Evolutionary conservation across 2,888 invertebrate genomes (phyloP).

Genomic region (Choreutis nemorana): DNA sequence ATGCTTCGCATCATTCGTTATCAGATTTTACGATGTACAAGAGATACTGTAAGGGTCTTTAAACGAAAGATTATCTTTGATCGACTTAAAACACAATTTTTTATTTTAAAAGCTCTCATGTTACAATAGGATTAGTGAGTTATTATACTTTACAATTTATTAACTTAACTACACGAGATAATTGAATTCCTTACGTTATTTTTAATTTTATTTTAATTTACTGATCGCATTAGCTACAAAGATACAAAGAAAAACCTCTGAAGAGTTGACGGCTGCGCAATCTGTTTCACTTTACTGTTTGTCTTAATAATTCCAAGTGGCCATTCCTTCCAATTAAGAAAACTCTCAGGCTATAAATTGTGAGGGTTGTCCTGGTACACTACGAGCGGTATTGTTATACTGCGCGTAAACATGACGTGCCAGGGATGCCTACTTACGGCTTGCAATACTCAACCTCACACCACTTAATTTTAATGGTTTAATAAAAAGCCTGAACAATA

Average conservation of each 20-base stretch:
- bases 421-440: constrained; percentile 34
- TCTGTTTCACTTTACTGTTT: constrained; percentile 66
- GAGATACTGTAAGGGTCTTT: neutral
- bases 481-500: constrained; percentile 43
- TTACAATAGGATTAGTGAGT: too few relatives aligned
- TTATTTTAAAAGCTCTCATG: constrained; percentile 20
- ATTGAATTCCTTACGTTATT: too few relatives aligned
- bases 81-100: constrained; percentile 10
- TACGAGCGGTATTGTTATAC: constrained; percentile 28
- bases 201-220: neutral
- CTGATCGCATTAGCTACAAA: too few relatives aligned
- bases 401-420: constrained; percentile 46
- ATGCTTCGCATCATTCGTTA: constrained; percentile 5
- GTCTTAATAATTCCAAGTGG: constrained; percentile 67
- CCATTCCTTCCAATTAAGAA: constrained; percentile 67
- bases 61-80: neutral
- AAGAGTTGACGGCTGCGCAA: constrained; percentile 51
- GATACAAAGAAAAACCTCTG: constrained; percentile 20
- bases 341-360: constrained; percentile 63
- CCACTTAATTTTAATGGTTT: constrained; percentile 38
- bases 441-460: constrained; percentile 19
- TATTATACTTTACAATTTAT: too few relatives aligned
- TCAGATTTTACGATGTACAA: constrained; percentile 9
- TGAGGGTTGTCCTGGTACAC: constrained; percentile 48
- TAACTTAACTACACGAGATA: too few relatives aligned